Evolutionary conservation across 2,888 invertebrate genomes (phyloP).

Genomic region (Drosophila heteroneura): DNA sequence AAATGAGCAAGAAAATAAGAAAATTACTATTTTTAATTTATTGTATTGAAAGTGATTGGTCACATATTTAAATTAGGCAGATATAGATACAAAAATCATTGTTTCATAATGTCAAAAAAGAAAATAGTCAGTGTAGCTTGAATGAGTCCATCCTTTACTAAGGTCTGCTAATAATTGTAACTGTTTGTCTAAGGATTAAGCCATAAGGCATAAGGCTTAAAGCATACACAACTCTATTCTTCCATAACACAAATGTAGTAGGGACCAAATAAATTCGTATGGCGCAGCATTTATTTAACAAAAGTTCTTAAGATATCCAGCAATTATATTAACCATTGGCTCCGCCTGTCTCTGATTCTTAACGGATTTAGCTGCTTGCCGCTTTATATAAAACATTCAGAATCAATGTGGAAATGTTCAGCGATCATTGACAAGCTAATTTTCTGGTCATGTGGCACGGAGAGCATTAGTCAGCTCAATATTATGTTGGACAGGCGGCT

Average conservation of each 20-base stretch:
- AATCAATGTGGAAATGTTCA: conserved; percentile 6
- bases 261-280: not conserved
- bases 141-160: not conserved
- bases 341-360: not conserved
- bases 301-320: not conserved
- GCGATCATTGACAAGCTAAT: conserved; percentile 39
- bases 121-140: not conserved
- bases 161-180: not conserved
- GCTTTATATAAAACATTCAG: not conserved
- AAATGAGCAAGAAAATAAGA: not conserved
- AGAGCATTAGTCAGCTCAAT: conserved; percentile 44
- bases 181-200: not conserved
- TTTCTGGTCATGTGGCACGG: conserved; percentile 19
- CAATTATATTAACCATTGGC: not conserved
- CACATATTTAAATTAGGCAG: not conserved
- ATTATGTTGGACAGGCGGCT: conserved; percentile 52
- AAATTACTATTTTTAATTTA: not conserved
- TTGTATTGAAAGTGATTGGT: too few species aligned
- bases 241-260: not conserved
- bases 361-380: not conserved
- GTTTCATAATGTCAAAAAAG: not conserved
- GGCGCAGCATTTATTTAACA: not conserved
- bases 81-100: not conserved
- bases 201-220: not conserved
- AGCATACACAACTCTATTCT: not conserved